phyloP scores from a whole-genome alignment of 2,888 invertebrate species.

The Acronicta aceris region DNA sequence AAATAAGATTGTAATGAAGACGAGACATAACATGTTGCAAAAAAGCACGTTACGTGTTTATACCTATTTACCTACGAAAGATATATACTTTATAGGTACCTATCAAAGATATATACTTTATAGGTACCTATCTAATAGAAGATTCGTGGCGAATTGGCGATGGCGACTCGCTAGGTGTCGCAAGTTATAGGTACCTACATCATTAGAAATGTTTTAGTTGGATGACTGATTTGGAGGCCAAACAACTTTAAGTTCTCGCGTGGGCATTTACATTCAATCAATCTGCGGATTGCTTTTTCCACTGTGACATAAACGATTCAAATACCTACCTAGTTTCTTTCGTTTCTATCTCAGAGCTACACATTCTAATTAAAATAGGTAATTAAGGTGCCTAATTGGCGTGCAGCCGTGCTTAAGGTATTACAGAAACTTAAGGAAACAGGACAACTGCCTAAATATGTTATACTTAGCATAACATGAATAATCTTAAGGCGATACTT shows the following conservation, averaged over 20 bases:
- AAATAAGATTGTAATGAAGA: slow-evolving; percentile 45
- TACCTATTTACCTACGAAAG: slow-evolving; percentile 24
- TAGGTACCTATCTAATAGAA: slow-evolving; percentile 4
- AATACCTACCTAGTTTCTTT: slow-evolving; percentile 5
- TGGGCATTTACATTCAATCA: slow-evolving; percentile 37
- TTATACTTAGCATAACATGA: too few species aligned
- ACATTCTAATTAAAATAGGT: too few species aligned
- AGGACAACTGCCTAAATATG: too few species aligned
- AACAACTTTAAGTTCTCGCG: slow-evolving; percentile 43
- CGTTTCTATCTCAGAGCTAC: slow-evolving; percentile 6
- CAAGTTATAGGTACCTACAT: slow-evolving; percentile 32
- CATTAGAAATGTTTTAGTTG: slow-evolving; percentile 48
- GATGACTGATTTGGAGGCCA: slow-evolving; percentile 47
- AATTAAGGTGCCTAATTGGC: too few species aligned
- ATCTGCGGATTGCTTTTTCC: slow-evolving; percentile 22
- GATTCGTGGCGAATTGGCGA: too few species aligned
- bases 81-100: too few species aligned
- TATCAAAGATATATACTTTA: slow-evolving; percentile 1
- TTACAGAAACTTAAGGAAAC: too few species aligned
- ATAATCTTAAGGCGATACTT: too few species aligned
- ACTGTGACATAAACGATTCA: slow-evolving; percentile 21
- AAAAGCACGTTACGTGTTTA: slow-evolving; percentile 42
- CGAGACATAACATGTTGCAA: slow-evolving; percentile 38
- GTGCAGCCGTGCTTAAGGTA: too few species aligned
- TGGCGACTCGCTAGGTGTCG: slow-evolving; percentile 52